Evolutionary conservation across 2,113 vertebrate genomes (phyloP).

Genomic region (Neomonachus schauinslandi): DNA sequence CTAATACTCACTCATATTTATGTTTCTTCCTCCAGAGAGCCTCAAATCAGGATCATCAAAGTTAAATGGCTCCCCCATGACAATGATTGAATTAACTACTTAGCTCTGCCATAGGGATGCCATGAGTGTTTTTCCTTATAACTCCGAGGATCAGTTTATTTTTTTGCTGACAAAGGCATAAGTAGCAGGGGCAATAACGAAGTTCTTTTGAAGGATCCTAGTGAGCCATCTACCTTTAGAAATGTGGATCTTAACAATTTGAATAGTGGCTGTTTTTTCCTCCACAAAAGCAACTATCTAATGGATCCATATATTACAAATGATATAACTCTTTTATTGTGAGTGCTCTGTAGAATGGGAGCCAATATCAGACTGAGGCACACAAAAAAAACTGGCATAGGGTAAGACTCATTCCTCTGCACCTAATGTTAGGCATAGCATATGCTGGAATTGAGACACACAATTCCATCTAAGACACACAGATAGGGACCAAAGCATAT

Average conservation of each 20-base stretch:
- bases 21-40: neutral
- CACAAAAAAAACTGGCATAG: rapidly evolving
- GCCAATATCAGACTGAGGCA: too few relatives aligned
- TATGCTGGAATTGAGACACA: neutral
- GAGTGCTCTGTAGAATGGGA: neutral
- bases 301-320: neutral
- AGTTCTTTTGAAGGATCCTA: neutral
- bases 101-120: neutral
- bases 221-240: neutral
- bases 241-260: neutral
- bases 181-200: neutral
- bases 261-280: neutral
- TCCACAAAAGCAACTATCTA: neutral
- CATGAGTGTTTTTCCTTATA: neutral
- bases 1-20: neutral
- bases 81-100: neutral
- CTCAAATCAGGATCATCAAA: neutral
- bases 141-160: neutral
- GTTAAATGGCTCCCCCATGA: neutral
- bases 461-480: neutral
- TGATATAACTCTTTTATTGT: neutral
- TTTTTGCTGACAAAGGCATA: neutral
- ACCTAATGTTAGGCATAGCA: neutral
- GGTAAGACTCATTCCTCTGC: neutral
- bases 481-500: neutral